These are phyloP conservation scores for Dryobotodes eremita DNA, from an alignment of 2,888 invertebrate genomes.

Conservation along the genomic window DNA sequence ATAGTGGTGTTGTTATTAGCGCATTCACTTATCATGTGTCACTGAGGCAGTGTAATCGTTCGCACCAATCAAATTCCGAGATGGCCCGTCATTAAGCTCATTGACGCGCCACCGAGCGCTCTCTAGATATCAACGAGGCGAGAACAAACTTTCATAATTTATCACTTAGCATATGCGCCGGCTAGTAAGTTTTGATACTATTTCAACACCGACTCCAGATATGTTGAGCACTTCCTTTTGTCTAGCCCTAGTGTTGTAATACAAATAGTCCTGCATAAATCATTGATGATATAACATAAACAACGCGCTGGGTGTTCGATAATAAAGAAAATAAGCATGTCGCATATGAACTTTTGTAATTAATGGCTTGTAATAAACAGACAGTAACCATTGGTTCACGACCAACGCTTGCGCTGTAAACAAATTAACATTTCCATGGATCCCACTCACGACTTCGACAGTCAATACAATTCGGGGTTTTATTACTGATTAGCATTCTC, in stretches of 20 bases:
- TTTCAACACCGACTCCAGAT: constrained; percentile 55
- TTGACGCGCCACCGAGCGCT: constrained; percentile 78
- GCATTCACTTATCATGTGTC: constrained; percentile 80
- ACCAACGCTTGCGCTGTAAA: constrained; percentile 48
- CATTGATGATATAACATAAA: constrained; percentile 61
- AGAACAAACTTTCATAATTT: constrained; percentile 74
- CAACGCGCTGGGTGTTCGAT: constrained; percentile 59
- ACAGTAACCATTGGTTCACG: constrained; percentile 54
- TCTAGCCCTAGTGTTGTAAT: constrained; percentile 37
- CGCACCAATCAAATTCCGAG: constrained; percentile 77
- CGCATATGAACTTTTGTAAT: constrained; percentile 63
- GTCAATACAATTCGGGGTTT: constrained; percentile 47
- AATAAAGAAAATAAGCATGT: constrained; percentile 64
- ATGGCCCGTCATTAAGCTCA: constrained; percentile 80
- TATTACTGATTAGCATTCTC: constrained; percentile 8
- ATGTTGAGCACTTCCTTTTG: constrained; percentile 56
- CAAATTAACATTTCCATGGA: constrained; percentile 53
- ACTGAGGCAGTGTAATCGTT: constrained; percentile 71
- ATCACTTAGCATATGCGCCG: constrained; percentile 67
- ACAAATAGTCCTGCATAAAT: constrained; percentile 61
- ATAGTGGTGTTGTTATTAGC: constrained; percentile 74
- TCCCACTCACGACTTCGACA: constrained; percentile 46
- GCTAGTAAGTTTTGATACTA: constrained; percentile 67
- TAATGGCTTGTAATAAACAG: constrained; percentile 62
- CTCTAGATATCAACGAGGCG: constrained; percentile 77